Conservation (phyloP, 2,888 invertebrate genomes). For the Drosophila suboccidentalis region DNA sequence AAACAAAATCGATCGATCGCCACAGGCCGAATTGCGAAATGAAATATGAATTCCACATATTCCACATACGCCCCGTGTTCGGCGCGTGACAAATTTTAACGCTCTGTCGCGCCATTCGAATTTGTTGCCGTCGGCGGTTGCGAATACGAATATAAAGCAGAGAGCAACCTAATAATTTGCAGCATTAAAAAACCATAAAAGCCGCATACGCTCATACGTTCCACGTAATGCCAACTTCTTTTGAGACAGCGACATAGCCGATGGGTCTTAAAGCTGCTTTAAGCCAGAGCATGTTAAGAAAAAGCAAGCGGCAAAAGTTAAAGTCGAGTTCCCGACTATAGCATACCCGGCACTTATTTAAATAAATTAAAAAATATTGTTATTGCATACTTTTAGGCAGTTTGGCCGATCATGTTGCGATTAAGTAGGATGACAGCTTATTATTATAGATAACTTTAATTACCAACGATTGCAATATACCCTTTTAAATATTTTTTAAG, state of each 20-base stretch:
- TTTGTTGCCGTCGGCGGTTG: conserved; percentile 54
- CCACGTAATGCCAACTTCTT: conserved; percentile 17
- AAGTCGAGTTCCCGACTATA: not conserved
- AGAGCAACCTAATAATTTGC: conserved; percentile 62
- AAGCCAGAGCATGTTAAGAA: conserved; percentile 36
- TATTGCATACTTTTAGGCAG: not conserved
- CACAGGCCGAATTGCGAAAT: conserved; percentile 44
- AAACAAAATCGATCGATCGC: conserved; percentile 65
- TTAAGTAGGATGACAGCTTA: not conserved
- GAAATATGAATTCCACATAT: conserved; percentile 26
- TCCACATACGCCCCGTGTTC: conserved; percentile 64
- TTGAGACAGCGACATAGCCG: conserved; percentile 32
- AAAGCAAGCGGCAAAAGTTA: conserved; percentile 2
- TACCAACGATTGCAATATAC: not conserved
- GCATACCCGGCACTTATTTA: not conserved
- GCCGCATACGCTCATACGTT: conserved; percentile 23
- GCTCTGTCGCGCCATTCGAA: conserved; percentile 68
- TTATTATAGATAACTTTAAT: not conserved
- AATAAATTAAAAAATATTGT: no score
- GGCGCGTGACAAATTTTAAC: conserved; percentile 77
- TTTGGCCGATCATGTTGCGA: not conserved
- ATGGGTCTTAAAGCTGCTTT: conserved; percentile 60
- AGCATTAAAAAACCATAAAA: conserved; percentile 69
- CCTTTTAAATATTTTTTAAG: not conserved
- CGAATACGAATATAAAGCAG: conserved; percentile 19